Conservation (phyloP, 2,113 vertebrate species). For the Hoplias malabaricus region DNA sequence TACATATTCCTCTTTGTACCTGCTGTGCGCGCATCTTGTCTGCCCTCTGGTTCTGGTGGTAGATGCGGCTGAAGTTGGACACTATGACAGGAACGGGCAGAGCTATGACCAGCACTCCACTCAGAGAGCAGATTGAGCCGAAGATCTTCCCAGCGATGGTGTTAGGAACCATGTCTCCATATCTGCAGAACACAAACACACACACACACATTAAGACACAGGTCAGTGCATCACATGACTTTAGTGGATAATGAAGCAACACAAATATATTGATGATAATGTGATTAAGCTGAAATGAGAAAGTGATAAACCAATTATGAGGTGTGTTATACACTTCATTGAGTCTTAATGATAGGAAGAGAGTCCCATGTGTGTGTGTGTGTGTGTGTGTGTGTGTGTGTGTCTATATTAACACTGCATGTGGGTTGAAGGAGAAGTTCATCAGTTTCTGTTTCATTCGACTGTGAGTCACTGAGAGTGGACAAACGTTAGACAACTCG, state of each 20-base stretch:
- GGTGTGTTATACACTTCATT: neutral
- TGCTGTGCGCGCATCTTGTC: conserved; percentile 89
- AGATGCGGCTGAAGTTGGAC: conserved; percentile 92
- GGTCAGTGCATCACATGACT: no score
- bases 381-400: neutral
- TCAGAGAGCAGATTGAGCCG: conserved; percentile 88
- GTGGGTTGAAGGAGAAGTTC: no score
- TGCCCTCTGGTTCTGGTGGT: conserved; percentile 90
- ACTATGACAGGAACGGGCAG: conserved; percentile 89
- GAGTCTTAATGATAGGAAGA: neutral
- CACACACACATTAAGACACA: neutral
- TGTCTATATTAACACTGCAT: no score
- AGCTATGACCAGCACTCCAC: conserved; percentile 88
- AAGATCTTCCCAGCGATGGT: conserved; percentile 91
- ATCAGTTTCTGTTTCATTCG: no score
- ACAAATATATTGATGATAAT: neutral
- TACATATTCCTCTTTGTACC: conserved; percentile 66
- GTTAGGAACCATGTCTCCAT: conserved; percentile 91
- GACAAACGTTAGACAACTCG: no score
- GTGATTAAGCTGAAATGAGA: neutral
- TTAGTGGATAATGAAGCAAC: neutral
- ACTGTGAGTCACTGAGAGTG: no score
- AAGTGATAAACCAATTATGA: neutral
- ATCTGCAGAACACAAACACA: conserved; percentile 55
- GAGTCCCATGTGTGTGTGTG: no score